These are phyloP conservation scores for Schlechtendalia chinensis DNA, from an alignment of 1,140 invertebrate species.

Conservation along the genomic window DNA sequence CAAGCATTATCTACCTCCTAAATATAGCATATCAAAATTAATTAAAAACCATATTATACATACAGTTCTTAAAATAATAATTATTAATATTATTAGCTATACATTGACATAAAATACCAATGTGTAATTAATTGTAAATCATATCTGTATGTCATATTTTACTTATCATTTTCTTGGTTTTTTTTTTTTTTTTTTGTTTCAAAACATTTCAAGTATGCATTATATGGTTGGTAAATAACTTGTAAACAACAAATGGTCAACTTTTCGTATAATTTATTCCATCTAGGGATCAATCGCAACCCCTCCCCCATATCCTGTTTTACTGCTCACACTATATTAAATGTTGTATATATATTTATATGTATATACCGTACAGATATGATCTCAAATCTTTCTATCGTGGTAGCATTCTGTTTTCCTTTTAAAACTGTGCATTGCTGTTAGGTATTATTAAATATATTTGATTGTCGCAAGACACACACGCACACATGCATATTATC, in stretches of 20 bases:
- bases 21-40: slow-evolving; percentile 18
- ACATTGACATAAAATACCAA: neutral
- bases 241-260: neutral
- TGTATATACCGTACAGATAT: slow-evolving; percentile 24
- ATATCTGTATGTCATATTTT: slow-evolving; percentile 19
- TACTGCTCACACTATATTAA: slow-evolving; percentile 7
- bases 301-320: slow-evolving; percentile 1
- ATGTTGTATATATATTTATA: too few relatives aligned
- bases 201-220: neutral
- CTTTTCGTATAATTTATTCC: neutral
- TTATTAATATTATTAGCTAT: neutral
- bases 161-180: too few relatives aligned
- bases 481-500: too few relatives aligned
- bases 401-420: neutral
- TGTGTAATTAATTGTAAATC: neutral
- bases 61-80: slow-evolving; percentile 14
- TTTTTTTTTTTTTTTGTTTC: neutral
- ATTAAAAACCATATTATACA: neutral
- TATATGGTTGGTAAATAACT: neutral
- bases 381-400: slow-evolving; percentile 25
- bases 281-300: neutral
- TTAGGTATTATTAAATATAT: slow-evolving; percentile 36
- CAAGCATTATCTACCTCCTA: slow-evolving; percentile 2
- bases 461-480: neutral
- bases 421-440: neutral